These are phyloP conservation scores for Nycteola revayana DNA, from an alignment of 2,888 invertebrate species.

Conservation along the genomic window DNA sequence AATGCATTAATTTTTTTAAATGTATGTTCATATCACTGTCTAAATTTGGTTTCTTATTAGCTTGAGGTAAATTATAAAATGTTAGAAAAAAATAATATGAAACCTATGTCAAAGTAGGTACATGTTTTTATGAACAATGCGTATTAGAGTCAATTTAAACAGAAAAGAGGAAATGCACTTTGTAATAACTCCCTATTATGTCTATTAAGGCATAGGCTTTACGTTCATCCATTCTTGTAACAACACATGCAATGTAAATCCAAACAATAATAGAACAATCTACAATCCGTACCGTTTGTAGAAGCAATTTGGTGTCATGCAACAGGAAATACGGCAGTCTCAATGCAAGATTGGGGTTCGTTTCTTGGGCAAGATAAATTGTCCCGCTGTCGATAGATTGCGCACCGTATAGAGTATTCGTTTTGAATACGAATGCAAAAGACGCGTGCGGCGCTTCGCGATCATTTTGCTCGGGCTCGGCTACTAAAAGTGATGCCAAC, in stretches of 20 bases:
- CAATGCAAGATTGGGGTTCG: conserved; percentile 61
- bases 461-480: too few relatives aligned
- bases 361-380: conserved; percentile 67
- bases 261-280: conserved; percentile 70
- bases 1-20: too few relatives aligned
- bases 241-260: conserved; percentile 35
- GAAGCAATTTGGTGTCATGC: conserved; percentile 72
- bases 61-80: too few relatives aligned
- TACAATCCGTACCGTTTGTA: conserved; percentile 67
- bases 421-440: conserved; percentile 71
- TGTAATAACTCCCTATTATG: conserved; percentile 9
- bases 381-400: conserved; percentile 61
- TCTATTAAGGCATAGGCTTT: conserved; percentile 14
- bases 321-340: conserved; percentile 67
- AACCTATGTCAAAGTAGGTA: too few relatives aligned
- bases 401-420: conserved; percentile 67
- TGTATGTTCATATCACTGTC: too few relatives aligned
- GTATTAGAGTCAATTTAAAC: conserved; percentile 5
- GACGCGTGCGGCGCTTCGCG: conserved; percentile 38
- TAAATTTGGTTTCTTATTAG: too few relatives aligned
- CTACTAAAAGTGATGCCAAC: too few relatives aligned
- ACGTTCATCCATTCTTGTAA: conserved; percentile 19
- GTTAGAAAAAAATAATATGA: too few relatives aligned
- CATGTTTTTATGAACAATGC: too few relatives aligned
- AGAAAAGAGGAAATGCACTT: neutral